Evolutionary conservation across 2,113 vertebrate species (phyloP).

Genomic region (Rhinoptilus africanus): DNA sequence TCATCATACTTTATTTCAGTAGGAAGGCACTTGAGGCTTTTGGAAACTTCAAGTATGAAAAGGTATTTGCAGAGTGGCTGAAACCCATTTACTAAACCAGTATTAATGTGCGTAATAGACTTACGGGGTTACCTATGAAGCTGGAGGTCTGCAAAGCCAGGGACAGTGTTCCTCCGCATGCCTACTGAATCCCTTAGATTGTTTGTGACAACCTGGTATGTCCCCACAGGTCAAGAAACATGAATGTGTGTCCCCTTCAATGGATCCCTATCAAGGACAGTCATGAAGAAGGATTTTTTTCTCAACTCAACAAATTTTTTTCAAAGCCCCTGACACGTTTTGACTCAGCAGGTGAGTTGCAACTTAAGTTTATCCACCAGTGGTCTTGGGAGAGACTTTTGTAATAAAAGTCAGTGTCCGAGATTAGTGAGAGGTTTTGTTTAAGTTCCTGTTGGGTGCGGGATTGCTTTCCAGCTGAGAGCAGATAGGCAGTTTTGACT

Average conservation of each 20-base stretch:
- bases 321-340: not conserved
- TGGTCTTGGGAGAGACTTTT: not conserved
- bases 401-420: not conserved
- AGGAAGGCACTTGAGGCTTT: not conserved
- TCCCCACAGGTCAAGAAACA: not conserved
- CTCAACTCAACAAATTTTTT: not conserved
- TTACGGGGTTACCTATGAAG: not conserved
- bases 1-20: not conserved
- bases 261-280: not conserved
- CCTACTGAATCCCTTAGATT: accelerated
- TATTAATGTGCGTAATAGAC: not conserved
- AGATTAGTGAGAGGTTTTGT: not conserved
- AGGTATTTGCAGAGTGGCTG: not conserved
- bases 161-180: not conserved
- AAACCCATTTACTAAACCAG: not conserved
- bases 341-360: not conserved
- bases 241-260: accelerated
- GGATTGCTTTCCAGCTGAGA: not conserved
- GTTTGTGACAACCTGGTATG: not conserved
- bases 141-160: not conserved
- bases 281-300: not conserved
- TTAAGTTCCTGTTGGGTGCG: not conserved
- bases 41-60: not conserved
- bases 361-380: not conserved
- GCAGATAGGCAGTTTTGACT: not conserved